Evolutionary conservation across 2,797 vertebrate species (phyloP).

Genomic region (Lithobates sylvaticus): DNA sequence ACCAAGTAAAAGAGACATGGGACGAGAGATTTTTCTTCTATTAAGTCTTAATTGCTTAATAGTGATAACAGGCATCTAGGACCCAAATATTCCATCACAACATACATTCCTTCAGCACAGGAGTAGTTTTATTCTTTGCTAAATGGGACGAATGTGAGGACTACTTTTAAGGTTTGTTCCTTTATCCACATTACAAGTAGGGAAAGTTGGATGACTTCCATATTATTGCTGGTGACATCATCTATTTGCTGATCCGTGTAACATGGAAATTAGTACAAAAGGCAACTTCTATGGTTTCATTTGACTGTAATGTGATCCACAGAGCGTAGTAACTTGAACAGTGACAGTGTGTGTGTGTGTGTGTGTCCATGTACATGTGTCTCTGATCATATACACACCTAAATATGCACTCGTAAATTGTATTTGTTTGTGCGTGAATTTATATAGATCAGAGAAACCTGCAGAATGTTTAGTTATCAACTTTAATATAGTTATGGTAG

Average conservation of each 20-base stretch:
- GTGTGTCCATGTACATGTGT: conserved; percentile 1
- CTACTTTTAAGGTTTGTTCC: neutral
- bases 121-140: neutral
- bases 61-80: neutral
- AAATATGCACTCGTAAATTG: neutral
- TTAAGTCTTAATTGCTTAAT: no score
- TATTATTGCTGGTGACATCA: conserved; percentile 8
- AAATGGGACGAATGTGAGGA: neutral
- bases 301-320: conserved; percentile 5
- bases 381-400: neutral
- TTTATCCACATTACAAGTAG: neutral
- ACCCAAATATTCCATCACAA: neutral
- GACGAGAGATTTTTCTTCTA: no score
- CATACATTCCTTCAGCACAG: neutral
- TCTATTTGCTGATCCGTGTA: conserved; percentile 12
- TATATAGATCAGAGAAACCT: no score
- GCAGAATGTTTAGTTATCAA: neutral
- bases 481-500: neutral
- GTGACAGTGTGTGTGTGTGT: neutral
- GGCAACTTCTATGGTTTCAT: conserved; percentile 5
- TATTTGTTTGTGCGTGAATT: neutral
- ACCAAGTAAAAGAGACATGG: no score
- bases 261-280: conserved; percentile 1
- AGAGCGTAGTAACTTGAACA: neutral
- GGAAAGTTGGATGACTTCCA: conserved; percentile 13